Base-by-base conservation (phyloP, 2,113 vertebrate genomes). In the Spilogale gracilis region DNA sequence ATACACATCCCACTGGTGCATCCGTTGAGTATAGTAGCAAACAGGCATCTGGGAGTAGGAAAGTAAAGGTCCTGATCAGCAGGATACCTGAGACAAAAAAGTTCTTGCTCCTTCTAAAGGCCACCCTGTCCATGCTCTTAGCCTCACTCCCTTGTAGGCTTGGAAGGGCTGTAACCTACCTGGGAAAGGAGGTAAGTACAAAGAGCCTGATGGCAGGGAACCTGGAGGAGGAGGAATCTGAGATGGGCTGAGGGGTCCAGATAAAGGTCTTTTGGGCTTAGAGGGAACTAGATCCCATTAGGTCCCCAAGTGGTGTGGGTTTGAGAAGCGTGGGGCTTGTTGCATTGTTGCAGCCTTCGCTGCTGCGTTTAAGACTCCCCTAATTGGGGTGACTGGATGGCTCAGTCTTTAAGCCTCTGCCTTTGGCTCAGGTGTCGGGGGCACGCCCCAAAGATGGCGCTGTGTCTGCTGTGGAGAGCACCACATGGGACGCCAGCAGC, bases 71-170 rank as follows among this genome's bases (percentile, higher is more conserved):
- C 0, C 20, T 30, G n/a, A 2, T 45, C 0, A 67, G 50, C 50
- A 10, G 7, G 21, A 0, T 43, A 10, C 45, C 43, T 67, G 50
- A 43, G 43, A 38, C 16, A 45, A 43, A 54, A 48, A 61, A 6
- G 2, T 12, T 85, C 45, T 60, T 60, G 13, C 18, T 1, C 27
- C 7, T 95, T 30, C 56, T 17, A 25, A 50, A n/a, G 69, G 16
- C 3, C 20, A 0, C 20, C 10, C 1, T 12, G 21, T 23, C 2
- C 5, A 12, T 48, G 20, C 0, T 17, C 50, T 14, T 18, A 1
- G 4, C 61, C n/a, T 27, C 9, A 1, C 38, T 10, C 20, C 2
- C 30, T 71, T 25, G 17, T 9, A 0, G 30, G 16, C 18, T 30
- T 54, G 18, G 48, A 23, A 54, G 82, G 74, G 14, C 54, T 79